Evolutionary conservation across 2,113 vertebrate genomes (phyloP).

Genomic region (Cyanoramphus novaezelandiae): DNA sequence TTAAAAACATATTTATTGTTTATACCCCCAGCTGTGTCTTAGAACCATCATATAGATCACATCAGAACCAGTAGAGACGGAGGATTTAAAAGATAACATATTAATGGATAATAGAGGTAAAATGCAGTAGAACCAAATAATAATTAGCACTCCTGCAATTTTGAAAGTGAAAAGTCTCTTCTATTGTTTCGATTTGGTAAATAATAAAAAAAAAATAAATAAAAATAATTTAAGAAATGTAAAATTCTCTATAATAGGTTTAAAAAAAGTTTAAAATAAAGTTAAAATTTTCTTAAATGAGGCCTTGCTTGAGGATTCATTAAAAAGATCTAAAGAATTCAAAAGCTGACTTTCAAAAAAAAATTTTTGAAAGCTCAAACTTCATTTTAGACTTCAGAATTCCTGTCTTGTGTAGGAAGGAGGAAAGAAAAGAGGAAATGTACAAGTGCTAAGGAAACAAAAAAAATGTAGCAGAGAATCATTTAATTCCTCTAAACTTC

Average conservation of each 20-base stretch:
- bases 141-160: not conserved
- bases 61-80: not conserved
- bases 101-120: not conserved
- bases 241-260: not conserved
- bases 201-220: no score
- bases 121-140: not conserved
- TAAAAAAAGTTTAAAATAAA: not conserved
- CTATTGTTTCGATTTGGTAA: not conserved
- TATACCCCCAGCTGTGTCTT: not conserved
- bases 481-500: slow-evolving; percentile 25
- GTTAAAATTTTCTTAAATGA: slow-evolving; percentile 6
- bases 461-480: not conserved
- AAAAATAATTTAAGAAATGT: no score
- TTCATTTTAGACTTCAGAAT: slow-evolving; percentile 55
- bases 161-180: not conserved
- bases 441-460: not conserved
- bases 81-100: not conserved
- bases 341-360: slow-evolving; percentile 34
- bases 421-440: not conserved
- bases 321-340: slow-evolving; percentile 37
- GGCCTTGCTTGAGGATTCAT: not conserved
- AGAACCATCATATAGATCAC: not conserved
- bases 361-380: not conserved
- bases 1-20: not conserved
- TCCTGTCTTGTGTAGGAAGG: not conserved